Evolutionary conservation across 2,113 vertebrate species (phyloP).

Genomic region (Ptyas mucosa): DNA sequence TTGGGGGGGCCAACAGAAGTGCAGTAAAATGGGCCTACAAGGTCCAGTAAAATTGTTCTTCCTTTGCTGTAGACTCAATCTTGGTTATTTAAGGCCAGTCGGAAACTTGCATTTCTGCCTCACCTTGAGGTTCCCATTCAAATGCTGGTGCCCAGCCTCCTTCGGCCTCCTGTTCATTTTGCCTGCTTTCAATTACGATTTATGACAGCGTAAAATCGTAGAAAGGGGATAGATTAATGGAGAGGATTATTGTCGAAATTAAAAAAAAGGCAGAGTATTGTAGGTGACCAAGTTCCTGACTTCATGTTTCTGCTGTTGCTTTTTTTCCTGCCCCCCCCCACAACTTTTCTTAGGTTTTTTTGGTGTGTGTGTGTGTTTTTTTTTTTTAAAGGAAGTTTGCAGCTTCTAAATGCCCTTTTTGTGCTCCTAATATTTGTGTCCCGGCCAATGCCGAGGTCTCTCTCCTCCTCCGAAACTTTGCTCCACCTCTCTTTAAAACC

Average conservation of each 20-base stretch:
- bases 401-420: constrained; percentile 58
- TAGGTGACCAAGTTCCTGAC: constrained; percentile 23
- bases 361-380: neutral
- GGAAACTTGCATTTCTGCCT: neutral
- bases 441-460: constrained; percentile 48
- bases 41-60: neutral
- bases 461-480: constrained; percentile 24
- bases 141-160: neutral
- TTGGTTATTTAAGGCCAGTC: neutral
- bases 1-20: neutral
- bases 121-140: no score
- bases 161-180: neutral
- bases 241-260: neutral
- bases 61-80: neutral
- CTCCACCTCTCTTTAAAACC: constrained; percentile 68
- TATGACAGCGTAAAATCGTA: neutral
- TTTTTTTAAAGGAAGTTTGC: constrained; percentile 21
- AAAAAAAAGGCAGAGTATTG: neutral
- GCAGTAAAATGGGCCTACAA: neutral
- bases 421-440: constrained; percentile 48
- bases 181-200: neutral
- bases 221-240: no score
- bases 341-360: constrained; percentile 3
- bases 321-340: neutral
- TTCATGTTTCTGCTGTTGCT: neutral